phyloP scores from a whole-genome alignment of 2,113 vertebrate species.

The Sinosuthora webbiana region DNA sequence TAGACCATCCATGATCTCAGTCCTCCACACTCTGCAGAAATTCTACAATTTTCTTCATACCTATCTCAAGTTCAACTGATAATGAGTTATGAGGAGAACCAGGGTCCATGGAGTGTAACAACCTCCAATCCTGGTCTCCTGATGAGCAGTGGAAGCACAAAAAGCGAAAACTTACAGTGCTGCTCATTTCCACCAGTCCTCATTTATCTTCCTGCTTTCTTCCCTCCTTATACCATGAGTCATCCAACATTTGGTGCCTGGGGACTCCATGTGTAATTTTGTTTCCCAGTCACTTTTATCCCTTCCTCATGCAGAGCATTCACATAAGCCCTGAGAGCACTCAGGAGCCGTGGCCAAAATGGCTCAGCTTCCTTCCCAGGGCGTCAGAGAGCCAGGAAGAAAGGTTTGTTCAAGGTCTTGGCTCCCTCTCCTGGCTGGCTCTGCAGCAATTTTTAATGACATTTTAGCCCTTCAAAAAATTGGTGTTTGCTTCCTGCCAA shows the following conservation, averaged over 20 bases:
- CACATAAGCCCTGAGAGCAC: background rate
- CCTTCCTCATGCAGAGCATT: background rate
- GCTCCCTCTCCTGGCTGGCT: constrained; percentile 74
- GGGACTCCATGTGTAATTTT: background rate
- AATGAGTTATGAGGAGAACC: background rate
- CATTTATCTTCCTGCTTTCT: background rate
- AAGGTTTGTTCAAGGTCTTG: constrained; percentile 51
- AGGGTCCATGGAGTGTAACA: background rate
- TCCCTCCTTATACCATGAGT: background rate
- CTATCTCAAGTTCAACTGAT: background rate
- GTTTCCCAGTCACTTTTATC: background rate
- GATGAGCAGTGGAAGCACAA: background rate
- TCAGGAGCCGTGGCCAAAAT: background rate
- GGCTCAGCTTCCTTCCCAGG: constrained; percentile 55
- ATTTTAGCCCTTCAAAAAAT: constrained; percentile 24
- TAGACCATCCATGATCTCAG: background rate
- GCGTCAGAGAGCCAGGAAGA: background rate
- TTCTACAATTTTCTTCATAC: background rate
- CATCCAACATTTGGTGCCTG: background rate
- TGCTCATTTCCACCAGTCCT: background rate
- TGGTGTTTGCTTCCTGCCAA: background rate
- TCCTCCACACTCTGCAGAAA: background rate
- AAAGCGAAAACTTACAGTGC: background rate
- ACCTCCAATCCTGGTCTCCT: background rate
- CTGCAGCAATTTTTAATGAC: background rate